Evolutionary conservation across 2,797 vertebrate species (phyloP).

Genomic region (Eremophila alpestris): DNA sequence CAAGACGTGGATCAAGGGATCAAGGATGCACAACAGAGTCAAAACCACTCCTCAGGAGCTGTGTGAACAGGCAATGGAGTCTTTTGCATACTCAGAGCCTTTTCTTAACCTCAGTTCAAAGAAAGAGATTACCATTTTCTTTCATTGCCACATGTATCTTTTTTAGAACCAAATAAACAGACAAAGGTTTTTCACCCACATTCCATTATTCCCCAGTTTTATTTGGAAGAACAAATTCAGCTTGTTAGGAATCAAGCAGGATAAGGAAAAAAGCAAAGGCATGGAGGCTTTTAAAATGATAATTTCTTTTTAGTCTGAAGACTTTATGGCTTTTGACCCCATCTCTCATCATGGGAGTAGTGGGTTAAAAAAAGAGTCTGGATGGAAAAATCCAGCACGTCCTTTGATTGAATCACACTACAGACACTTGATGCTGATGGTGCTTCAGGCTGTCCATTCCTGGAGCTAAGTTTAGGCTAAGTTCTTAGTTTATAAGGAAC

Average conservation of each 20-base stretch:
- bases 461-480: neutral
- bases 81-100: neutral
- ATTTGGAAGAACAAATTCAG: neutral
- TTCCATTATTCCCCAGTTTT: neutral
- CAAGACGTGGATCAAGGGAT: neutral
- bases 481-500: neutral
- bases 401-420: neutral
- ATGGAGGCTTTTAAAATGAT: neutral
- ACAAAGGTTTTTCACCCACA: neutral
- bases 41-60: neutral
- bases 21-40: neutral
- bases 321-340: neutral
- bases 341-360: neutral
- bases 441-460: neutral
- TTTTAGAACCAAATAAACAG: neutral
- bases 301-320: neutral
- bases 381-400: neutral
- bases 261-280: neutral
- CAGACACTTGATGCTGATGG: neutral
- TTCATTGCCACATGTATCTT: fast-evolving
- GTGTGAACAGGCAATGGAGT: neutral
- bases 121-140: neutral
- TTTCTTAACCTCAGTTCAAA: neutral
- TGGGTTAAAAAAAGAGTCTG: neutral
- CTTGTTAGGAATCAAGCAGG: neutral